A percentile compares a stretch with the other conserved stretches of the same genome.
phyloP scores from a whole-genome alignment of 2,113 vertebrate genomes.

The Aegotheles bennettii region DNA sequence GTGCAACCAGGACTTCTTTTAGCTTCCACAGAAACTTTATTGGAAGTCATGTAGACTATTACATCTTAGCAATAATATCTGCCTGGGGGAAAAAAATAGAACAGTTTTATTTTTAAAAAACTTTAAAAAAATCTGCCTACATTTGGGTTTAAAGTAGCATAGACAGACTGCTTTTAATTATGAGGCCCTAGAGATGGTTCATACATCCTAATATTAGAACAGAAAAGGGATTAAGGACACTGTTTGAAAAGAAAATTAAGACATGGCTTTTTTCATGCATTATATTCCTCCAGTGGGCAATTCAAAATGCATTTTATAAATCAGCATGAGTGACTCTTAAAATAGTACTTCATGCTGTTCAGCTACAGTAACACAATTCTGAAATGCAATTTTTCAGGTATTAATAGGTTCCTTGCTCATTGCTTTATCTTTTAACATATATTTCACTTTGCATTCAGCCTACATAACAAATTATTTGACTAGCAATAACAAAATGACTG shows the following conservation, averaged over 20 bases:
- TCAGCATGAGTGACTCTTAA: neutral
- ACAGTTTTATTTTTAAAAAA: neutral
- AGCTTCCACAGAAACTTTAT: neutral
- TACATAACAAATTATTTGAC: neutral
- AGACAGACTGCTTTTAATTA: neutral
- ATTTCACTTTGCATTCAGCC: neutral
- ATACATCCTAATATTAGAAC: constrained; percentile 23
- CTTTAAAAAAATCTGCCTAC: neutral
- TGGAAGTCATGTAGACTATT: neutral
- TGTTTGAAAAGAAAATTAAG: neutral
- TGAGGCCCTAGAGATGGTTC: neutral
- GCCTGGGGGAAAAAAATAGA: neutral
- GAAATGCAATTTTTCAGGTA: neutral
- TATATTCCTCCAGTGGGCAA: neutral
- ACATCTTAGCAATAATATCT: neutral
- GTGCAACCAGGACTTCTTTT: neutral
- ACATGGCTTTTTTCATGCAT: neutral
- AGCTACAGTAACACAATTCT: neutral
- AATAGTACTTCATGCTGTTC: neutral
- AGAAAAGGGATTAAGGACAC: neutral
- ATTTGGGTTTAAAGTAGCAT: neutral
- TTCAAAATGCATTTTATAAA: neutral
- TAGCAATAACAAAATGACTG: neutral
- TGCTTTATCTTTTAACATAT: neutral
- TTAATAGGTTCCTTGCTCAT: neutral